Conservation (phyloP, 1,140 invertebrate genomes). For the Bombus huntii region DNA sequence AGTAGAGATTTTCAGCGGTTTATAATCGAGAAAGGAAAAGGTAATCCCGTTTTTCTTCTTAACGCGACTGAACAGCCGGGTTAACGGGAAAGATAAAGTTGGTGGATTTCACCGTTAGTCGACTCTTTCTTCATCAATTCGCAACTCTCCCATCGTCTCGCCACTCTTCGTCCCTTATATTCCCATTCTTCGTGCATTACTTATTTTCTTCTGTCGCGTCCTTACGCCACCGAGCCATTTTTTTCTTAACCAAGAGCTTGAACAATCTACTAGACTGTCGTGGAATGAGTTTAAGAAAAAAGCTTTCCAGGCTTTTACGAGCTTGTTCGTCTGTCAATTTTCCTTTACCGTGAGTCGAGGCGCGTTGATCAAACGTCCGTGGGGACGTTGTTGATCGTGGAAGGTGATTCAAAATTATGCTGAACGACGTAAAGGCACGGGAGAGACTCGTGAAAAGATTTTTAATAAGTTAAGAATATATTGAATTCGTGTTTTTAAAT, state of each 20-base stretch:
- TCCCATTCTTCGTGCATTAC: not conserved
- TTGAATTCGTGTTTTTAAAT: not conserved
- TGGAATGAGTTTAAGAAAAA: not conserved
- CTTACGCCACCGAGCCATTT: not conserved
- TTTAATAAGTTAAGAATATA: not conserved
- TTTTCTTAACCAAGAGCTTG: not conserved
- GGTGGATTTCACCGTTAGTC: slow-evolving; percentile 55
- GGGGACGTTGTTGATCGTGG: not conserved
- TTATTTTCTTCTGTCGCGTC: slow-evolving; percentile 23
- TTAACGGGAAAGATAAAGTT: slow-evolving; percentile 66
- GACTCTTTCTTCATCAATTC: slow-evolving; percentile 49
- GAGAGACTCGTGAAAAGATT: not conserved
- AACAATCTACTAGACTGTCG: not conserved
- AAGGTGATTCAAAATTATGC: not conserved
- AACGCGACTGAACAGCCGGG: slow-evolving; percentile 34
- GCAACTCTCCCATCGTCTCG: not conserved
- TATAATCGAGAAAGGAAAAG: slow-evolving; percentile 48
- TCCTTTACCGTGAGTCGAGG: not conserved
- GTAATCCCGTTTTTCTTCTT: slow-evolving; percentile 54
- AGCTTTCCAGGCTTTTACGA: not conserved
- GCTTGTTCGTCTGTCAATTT: slow-evolving; percentile 3
- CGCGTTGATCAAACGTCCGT: not conserved
- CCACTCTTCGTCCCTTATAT: slow-evolving; percentile 1
- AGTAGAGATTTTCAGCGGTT: slow-evolving; percentile 48
- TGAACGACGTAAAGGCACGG: too few relatives aligned